These are phyloP conservation scores for Pseudorasbora parva DNA, from an alignment of 2,113 vertebrate genomes.

Conservation along the genomic window DNA sequence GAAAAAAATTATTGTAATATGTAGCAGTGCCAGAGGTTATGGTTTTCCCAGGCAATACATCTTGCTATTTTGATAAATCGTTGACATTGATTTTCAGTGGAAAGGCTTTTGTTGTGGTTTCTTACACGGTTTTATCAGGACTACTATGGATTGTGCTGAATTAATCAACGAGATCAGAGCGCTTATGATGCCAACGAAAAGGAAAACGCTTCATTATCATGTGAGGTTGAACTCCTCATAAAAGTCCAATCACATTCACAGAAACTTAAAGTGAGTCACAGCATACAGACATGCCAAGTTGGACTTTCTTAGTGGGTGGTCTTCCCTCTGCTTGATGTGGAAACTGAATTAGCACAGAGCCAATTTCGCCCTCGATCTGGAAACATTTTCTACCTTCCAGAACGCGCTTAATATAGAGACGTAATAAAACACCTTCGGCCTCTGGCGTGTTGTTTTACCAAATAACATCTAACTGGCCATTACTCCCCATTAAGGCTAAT, in stretches of 20 bases:
- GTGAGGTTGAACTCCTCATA: not conserved
- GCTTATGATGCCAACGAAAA: conserved; percentile 1
- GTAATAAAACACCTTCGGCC: conserved; percentile 83
- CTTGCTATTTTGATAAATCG: conserved; percentile 6
- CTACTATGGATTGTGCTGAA: not conserved
- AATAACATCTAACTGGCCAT: conserved; percentile 87
- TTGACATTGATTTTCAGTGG: conserved; percentile 5
- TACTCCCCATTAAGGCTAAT: conserved; percentile 87
- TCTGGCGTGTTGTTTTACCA: conserved; percentile 81
- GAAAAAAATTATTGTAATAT: conserved; percentile 44
- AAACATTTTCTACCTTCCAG: conserved; percentile 83
- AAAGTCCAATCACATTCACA: conserved; percentile 53
- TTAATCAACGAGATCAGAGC: conserved; percentile 8
- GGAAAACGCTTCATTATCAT: conserved; percentile 2
- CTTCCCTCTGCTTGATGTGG: conserved; percentile 72
- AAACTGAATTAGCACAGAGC: conserved; percentile 76
- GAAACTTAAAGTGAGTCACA: conserved; percentile 55
- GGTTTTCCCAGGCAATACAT: conserved; percentile 64
- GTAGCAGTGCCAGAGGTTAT: conserved; percentile 71
- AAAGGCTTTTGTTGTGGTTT: not conserved
- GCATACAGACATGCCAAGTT: conserved; percentile 58
- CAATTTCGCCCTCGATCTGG: conserved; percentile 80
- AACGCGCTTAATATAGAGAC: conserved; percentile 77
- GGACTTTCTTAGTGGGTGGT: conserved; percentile 76
- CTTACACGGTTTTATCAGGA: not conserved